Evolutionary conservation across 2,888 invertebrate genomes (phyloP).

Genomic region (Nemotelus pantherinus): DNA sequence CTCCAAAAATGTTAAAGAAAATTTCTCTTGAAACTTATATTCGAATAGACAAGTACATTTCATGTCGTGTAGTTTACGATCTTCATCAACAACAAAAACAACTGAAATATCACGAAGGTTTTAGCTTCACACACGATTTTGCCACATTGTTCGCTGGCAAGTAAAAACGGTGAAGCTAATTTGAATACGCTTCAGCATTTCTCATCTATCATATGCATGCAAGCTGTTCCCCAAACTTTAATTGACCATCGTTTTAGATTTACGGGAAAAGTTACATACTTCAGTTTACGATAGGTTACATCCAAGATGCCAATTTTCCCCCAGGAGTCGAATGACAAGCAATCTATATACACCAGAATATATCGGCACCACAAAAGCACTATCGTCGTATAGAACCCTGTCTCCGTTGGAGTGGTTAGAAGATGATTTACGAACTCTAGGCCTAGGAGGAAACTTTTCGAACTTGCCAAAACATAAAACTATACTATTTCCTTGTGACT

Average conservation of each 20-base stretch:
- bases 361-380: neutral
- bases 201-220: no score
- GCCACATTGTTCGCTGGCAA: no score
- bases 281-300: neutral
- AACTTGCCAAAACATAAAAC: constrained; percentile 2
- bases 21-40: no score
- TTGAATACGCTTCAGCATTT: no score
- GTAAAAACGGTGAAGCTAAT: no score
- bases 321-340: neutral
- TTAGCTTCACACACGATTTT: no score
- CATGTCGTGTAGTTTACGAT: no score
- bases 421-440: constrained; percentile 37
- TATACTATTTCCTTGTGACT: neutral
- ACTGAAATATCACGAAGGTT: no score
- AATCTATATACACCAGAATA: neutral
- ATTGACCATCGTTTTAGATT: constrained; percentile 27
- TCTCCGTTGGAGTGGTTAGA: constrained; percentile 30
- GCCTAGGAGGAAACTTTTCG: constrained; percentile 20
- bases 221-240: neutral
- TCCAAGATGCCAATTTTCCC: constrained; percentile 27
- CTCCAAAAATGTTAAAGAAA: no score
- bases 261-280: constrained; percentile 30
- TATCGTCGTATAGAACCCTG: constrained; percentile 26
- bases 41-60: no score
- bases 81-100: no score